phyloP scores from a whole-genome alignment of 2,113 vertebrate species.

The Toxotes chatareus region DNA sequence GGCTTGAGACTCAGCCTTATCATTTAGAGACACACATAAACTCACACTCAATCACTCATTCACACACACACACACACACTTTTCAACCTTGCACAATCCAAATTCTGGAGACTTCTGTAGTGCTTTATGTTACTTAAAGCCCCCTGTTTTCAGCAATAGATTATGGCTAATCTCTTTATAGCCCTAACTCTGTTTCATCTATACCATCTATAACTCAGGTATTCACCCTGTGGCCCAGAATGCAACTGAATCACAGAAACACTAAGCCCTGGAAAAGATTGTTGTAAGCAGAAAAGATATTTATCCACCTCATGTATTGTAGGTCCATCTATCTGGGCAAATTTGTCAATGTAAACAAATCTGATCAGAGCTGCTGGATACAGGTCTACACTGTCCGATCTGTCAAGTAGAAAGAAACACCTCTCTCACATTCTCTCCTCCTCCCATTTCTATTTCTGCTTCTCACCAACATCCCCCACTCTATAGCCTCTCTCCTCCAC shows the following conservation, averaged over 20 bases:
- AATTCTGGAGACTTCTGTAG: slow-evolving; percentile 45
- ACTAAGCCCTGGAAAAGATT: slow-evolving; percentile 17
- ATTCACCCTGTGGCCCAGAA: slow-evolving; percentile 32
- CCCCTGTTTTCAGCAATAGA: slow-evolving; percentile 47
- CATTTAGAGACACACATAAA: slow-evolving; percentile 44
- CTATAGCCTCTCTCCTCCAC: slow-evolving; percentile 24
- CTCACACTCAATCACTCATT: neutral
- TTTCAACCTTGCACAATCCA: slow-evolving; percentile 13
- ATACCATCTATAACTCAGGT: slow-evolving; percentile 48
- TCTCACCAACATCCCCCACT: neutral
- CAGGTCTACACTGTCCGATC: neutral
- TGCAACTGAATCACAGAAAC: slow-evolving; percentile 27
- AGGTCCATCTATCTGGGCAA: neutral
- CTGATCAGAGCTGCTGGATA: slow-evolving; percentile 4
- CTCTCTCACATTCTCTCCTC: slow-evolving; percentile 1
- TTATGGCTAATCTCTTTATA: slow-evolving; percentile 60
- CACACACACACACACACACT: neutral
- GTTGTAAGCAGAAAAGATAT: neutral
- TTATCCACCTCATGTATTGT: neutral
- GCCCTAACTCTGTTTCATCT: slow-evolving; percentile 52
- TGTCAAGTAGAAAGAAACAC: slow-evolving; percentile 16
- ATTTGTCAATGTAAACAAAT: slow-evolving; percentile 32
- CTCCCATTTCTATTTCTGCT: slow-evolving; percentile 1
- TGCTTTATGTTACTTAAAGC: slow-evolving; percentile 45
- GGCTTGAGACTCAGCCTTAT: slow-evolving; percentile 64